These are phyloP conservation scores for Bergia puertoricense DNA, from an alignment of 92 coral and sea anemone species.

Conservation along the genomic window DNA sequence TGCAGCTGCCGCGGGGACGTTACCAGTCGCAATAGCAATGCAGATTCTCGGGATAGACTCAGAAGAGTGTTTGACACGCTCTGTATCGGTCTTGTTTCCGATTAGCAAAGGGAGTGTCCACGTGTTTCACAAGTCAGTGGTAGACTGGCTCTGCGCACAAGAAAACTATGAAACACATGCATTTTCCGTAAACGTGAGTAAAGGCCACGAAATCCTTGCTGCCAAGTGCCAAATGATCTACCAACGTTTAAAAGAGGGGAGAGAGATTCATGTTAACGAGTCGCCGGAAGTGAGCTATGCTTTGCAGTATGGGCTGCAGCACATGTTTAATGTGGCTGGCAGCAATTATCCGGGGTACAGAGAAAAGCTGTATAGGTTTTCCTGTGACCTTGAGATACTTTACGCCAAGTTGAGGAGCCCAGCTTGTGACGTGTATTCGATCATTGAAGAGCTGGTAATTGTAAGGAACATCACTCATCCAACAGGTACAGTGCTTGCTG, in stretches of 20 bases:
- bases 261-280: not conserved
- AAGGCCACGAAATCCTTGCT: slow-evolving; percentile 58
- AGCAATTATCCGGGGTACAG: slow-evolving; percentile 13
- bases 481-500: not conserved
- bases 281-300: slow-evolving; percentile 56
- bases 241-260: slow-evolving; percentile 30
- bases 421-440: slow-evolving; percentile 50
- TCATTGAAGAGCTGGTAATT: slow-evolving; percentile 57
- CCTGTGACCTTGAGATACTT: slow-evolving; percentile 50
- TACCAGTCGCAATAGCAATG: slow-evolving; percentile 55
- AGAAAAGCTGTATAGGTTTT: slow-evolving; percentile 34
- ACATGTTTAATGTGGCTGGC: slow-evolving; percentile 39
- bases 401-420: slow-evolving; percentile 51
- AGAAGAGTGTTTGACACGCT: slow-evolving; percentile 7
- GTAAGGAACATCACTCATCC: slow-evolving; percentile 33
- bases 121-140: slow-evolving; percentile 68
- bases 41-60: slow-evolving; percentile 44
- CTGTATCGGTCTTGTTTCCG: slow-evolving; percentile 62
- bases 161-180: slow-evolving; percentile 46
- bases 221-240: slow-evolving; percentile 45
- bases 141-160: slow-evolving; percentile 58
- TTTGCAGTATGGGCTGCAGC: slow-evolving; percentile 57
- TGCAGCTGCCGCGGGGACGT: slow-evolving; percentile 58
- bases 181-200: slow-evolving; percentile 43
- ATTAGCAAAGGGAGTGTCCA: slow-evolving; percentile 49